Base-by-base conservation (phyloP, 2,113 vertebrate species). In the Cyprinus carpio region DNA sequence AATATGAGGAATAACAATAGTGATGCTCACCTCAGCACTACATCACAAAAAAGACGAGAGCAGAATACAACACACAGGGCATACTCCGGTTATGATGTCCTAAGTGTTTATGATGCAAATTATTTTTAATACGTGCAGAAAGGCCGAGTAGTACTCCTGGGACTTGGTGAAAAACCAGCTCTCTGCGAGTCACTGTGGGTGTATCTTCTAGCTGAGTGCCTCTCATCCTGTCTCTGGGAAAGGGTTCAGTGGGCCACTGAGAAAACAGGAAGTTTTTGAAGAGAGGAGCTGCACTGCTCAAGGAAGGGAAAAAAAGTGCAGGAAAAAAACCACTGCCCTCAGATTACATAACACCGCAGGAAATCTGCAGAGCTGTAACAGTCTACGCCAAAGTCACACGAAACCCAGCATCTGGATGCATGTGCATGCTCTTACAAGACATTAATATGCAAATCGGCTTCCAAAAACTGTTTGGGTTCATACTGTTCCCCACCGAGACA, bases 311-410 rank as follows among this genome's bases (percentile, higher is more conserved):
- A 40, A 13, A 86, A 86, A 64, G 54, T 49, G 60, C 84, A 82
- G 71, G 56, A 67, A 90, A 75, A 40, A 76, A 90, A 27, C 64
- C 64, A 85, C 85, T 12, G 87, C 90, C 90, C 84, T 92, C 84
- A 49, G 87, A 91, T 93, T 94, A 92, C 91, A 94, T 93, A 94
- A 94, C 88, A 75, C 23, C 27, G 80, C 88, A 92, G 91, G 93
- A 95, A 93, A 93, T 89, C 87, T 90, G 91, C 88, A 91, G 64
- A 43, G 23, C 74, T 83, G 56, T 74, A 75, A 84, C 51, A 81
- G 49, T 84, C 75, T 58, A 72, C 10, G 29, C 40, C 20, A 51
- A 43, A 64, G n/a, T 40, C 79, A 79, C 64, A 54, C 16, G 46
- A 29, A 64, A 71, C 6, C 51, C 64, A 82, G 54, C 46, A 85